These are phyloP conservation scores for Pimpla rufipes DNA, from an alignment of 2,888 invertebrate species.

Conservation along the genomic window DNA sequence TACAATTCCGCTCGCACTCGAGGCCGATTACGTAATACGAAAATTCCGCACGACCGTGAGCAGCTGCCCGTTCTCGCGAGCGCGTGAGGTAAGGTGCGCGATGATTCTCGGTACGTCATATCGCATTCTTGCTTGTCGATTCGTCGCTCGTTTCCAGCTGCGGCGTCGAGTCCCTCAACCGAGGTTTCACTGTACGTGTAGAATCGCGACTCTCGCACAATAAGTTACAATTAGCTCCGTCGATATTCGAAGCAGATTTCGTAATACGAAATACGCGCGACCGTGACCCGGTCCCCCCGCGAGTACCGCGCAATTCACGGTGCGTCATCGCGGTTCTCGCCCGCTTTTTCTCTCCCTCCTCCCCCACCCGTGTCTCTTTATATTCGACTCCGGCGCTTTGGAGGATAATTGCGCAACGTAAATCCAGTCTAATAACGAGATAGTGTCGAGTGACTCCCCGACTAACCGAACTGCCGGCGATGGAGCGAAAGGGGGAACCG, in stretches of 20 bases:
- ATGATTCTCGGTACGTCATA: too few species aligned
- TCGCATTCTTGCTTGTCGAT: too few species aligned
- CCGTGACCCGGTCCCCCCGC: constrained; percentile 12
- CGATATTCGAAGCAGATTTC: constrained; percentile 8
- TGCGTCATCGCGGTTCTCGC: constrained; percentile 17
- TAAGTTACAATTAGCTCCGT: not conserved
- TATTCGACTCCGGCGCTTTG: constrained; percentile 4
- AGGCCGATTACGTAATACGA: too few species aligned
- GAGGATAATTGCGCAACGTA: constrained; percentile 18
- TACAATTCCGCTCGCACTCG: too few species aligned
- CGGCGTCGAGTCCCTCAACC: not conserved
- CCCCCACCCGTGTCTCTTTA: constrained; percentile 4
- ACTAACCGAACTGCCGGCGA: constrained; percentile 6
- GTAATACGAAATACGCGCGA: constrained; percentile 6
- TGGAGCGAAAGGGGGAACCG: constrained; percentile 25
- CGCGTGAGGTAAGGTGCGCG: too few species aligned
- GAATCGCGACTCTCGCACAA: not conserved
- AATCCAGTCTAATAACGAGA: constrained; percentile 13
- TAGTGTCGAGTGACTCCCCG: not conserved
- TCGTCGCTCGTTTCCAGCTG: too few species aligned
- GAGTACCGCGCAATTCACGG: not conserved
- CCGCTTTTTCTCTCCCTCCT: not conserved
- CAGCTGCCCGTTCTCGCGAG: too few species aligned
- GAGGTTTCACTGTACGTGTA: not conserved
- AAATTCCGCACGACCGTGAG: too few species aligned